Base-by-base conservation (phyloP, 2,888 invertebrate genomes). In the Amphipyra tragopoginis region DNA sequence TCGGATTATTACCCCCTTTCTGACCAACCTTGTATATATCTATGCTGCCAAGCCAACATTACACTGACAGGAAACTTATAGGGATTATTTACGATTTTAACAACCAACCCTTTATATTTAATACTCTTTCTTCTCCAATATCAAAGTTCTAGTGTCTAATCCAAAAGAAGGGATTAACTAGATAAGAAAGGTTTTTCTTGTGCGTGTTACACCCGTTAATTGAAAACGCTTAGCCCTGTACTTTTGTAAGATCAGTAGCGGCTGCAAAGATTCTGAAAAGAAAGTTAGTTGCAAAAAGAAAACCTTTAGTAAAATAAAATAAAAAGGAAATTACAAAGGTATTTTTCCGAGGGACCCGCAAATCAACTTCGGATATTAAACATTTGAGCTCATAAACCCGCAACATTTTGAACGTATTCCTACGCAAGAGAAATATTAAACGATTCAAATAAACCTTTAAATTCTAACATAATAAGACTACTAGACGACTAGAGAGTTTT, bases 291-390 rank as follows among this genome's bases (percentile, higher is more conserved):
- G 49, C 36, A 48, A 59, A 64, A 55, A 56, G 13, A 53, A 62
- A 44, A 47, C 8, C 29, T 34, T 38, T 10, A 33, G 14, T 40
- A 2, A 39, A 4, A 48, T 49, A 65, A 65, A 55, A 39, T 61
- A 58, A 53, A 54, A 6, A 15, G 48, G 42, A 74, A 70, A 60
- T 73, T 59, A 51, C 53, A 26, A 9, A 38, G 21, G 10, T 62
- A 49, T 54, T 59, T 55, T 69, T 56, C 39, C 5, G 29, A 52
- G 42, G 13, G 21, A 36, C 47, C 39, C 48, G 15, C 70, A 56
- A 73, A 74, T 60, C 54, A 66, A 55, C 50, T 70, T 57, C 62
- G 71, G 62, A 71, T 63, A 71, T 74, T 58, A 70, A 73, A 53
- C 53, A 57, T 73, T 66, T 47, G 15, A 21, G 53, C 45, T 56